Evolutionary conservation across 2,888 invertebrate species (phyloP).

Genomic region (Hecatera dysodea): DNA sequence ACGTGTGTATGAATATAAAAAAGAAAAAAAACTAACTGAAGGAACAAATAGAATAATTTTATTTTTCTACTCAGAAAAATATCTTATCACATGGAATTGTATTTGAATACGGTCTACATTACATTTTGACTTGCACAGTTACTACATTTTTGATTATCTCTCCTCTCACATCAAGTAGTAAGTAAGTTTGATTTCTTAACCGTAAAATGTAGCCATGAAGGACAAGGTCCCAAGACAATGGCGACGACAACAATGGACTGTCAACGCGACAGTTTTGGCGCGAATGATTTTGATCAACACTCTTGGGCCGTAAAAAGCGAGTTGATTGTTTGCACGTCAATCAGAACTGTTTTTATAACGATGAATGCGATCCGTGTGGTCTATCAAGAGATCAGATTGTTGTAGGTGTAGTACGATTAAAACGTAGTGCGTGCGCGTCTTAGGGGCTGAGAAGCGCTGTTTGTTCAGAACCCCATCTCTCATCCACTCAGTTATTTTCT

Average conservation of each 20-base stretch:
- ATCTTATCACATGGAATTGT: too few relatives aligned
- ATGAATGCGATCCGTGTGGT: slow-evolving; percentile 43
- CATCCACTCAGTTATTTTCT: background rate
- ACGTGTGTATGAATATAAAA: too few relatives aligned
- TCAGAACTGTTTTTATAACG: slow-evolving; percentile 15
- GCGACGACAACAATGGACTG: slow-evolving; percentile 64
- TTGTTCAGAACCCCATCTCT: background rate
- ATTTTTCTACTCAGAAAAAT: too few relatives aligned
- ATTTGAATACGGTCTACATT: too few relatives aligned
- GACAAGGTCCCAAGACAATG: slow-evolving; percentile 62
- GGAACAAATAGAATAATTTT: too few relatives aligned
- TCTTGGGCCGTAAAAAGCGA: slow-evolving; percentile 26
- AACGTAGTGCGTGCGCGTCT: too few relatives aligned
- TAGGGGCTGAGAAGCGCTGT: too few relatives aligned
- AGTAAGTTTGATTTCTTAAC: background rate
- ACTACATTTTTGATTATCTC: background rate
- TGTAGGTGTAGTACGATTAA: background rate
- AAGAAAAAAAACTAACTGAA: too few relatives aligned
- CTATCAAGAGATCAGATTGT: background rate
- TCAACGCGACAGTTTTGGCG: slow-evolving; percentile 62
- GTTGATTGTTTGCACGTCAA: slow-evolving; percentile 51
- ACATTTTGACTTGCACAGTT: background rate
- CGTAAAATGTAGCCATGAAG: slow-evolving; percentile 33
- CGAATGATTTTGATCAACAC: slow-evolving; percentile 48
- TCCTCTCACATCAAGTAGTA: background rate